Evolutionary conservation across 2,888 invertebrate genomes (phyloP).

Genomic region (Dioctria linearis): DNA sequence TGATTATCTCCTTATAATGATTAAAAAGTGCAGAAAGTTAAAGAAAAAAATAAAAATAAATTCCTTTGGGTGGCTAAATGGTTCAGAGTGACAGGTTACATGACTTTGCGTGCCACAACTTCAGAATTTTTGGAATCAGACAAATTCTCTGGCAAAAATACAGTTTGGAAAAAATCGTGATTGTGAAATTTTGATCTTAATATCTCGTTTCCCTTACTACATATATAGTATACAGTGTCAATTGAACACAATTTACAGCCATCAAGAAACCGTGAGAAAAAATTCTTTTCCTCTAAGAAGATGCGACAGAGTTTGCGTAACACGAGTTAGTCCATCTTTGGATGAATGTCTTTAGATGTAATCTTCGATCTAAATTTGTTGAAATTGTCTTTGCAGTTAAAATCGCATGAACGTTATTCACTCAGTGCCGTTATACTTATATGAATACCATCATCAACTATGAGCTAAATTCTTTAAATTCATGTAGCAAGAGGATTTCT

Average conservation of each 20-base stretch:
- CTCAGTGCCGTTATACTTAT: constrained; percentile 1
- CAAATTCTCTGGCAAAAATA: constrained; percentile 5
- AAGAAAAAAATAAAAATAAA: neutral
- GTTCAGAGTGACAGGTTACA: constrained; percentile 30
- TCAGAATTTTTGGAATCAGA: constrained; percentile 36
- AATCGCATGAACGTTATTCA: constrained; percentile 5
- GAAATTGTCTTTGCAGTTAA: constrained; percentile 12
- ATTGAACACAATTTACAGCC: neutral
- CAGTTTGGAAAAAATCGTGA: constrained; percentile 12
- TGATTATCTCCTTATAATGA: constrained; percentile 12
- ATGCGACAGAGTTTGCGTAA: constrained; percentile 23
- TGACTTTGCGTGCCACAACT: constrained; percentile 40
- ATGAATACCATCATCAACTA: too few species aligned
- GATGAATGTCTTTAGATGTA: constrained; percentile 15
- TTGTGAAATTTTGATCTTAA: constrained; percentile 30
- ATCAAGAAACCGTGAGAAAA: constrained; percentile 15
- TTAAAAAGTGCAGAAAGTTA: neutral
- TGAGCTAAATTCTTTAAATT: neutral
- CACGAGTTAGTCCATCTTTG: neutral
- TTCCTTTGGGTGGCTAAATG: constrained; percentile 36
- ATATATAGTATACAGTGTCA: neutral
- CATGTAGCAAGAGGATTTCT: neutral
- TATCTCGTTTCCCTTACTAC: neutral
- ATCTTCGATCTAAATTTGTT: constrained; percentile 17
- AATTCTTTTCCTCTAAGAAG: neutral